Conservation (phyloP, 2,888 invertebrate genomes). For the Thereva nobilitata region DNA sequence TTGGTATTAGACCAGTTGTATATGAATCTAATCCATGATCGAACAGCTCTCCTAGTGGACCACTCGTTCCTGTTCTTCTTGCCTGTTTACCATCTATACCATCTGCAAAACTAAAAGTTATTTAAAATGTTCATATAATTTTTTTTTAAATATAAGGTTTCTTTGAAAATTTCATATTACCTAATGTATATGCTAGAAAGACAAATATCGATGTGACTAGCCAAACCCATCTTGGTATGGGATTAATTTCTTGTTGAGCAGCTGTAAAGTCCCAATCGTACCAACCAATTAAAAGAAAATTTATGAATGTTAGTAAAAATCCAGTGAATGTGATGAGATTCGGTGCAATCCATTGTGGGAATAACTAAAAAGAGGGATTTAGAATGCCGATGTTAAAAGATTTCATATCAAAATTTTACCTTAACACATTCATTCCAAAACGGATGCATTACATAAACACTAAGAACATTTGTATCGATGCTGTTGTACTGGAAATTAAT, state of each 20-base stretch:
- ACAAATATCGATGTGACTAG: conserved; percentile 82
- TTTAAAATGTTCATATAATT: neutral
- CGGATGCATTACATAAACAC: conserved; percentile 98
- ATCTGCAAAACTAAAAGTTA: conserved; percentile 60
- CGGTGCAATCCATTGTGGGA: conserved; percentile 95
- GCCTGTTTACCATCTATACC: conserved; percentile 99
- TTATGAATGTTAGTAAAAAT: conserved; percentile 86
- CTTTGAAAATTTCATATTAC: conserved; percentile 60
- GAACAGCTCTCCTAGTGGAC: conserved; percentile 96
- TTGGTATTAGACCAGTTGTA: conserved; percentile 92
- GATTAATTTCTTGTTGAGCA: conserved; percentile 54
- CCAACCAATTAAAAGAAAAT: conserved; percentile 80
- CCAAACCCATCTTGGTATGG: conserved; percentile 86
- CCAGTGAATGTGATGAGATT: conserved; percentile 95
- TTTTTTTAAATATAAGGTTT: neutral
- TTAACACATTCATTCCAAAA: conserved; percentile 99
- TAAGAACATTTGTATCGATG: conserved; percentile 91
- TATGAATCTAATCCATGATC: conserved; percentile 96
- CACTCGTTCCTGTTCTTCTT: conserved; percentile 87
- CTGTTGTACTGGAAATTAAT: conserved; percentile 85
- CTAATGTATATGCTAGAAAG: conserved; percentile 94
- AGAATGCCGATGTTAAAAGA: neutral
- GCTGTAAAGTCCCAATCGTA: conserved; percentile 81
- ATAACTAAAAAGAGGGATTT: conserved; percentile 66
- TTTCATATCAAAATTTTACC: conserved; percentile 47